Conservation (phyloP, 2,888 invertebrate species). For the Scrobipalpa costella region DNA sequence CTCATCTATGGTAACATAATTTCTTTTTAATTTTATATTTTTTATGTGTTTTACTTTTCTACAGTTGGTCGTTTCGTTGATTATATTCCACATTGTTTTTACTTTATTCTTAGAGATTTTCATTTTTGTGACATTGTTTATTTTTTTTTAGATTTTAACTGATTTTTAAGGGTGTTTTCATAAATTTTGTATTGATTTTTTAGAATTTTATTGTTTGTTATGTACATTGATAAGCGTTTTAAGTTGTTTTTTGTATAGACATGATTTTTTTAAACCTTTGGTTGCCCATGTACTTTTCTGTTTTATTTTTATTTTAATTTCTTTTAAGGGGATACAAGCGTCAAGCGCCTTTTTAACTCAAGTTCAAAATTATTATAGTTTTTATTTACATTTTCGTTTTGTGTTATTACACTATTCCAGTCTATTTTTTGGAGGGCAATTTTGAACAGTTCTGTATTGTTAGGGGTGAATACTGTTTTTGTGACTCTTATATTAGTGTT, state of each 20-base stretch:
- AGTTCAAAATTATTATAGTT: not conserved
- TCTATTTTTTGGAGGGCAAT: not conserved
- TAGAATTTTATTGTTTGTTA: not conserved
- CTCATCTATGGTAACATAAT: not conserved
- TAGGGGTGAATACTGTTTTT: too few species aligned
- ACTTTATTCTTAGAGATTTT: not conserved
- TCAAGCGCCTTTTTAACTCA: not conserved
- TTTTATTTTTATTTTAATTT: not conserved
- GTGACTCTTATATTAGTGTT: too few species aligned
- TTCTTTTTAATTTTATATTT: not conserved
- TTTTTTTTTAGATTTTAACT: too few species aligned
- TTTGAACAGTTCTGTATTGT: not conserved
- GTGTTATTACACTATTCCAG: not conserved
- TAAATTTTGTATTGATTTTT: not conserved
- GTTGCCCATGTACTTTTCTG: not conserved
- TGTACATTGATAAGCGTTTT: not conserved
- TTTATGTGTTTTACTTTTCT: too few species aligned
- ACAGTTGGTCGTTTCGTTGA: too few species aligned
- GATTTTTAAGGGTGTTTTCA: too few species aligned
- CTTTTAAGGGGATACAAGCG: not conserved
- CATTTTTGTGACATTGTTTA: not conserved
- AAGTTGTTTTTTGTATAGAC: not conserved
- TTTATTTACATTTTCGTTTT: not conserved
- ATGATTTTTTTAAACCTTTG: not conserved
- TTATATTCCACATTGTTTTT: not conserved